Evolutionary conservation across 2,113 vertebrate genomes (phyloP), one percentile per base, ranked within the genome.

Genomic region (Cyprinus carpio): DNA sequence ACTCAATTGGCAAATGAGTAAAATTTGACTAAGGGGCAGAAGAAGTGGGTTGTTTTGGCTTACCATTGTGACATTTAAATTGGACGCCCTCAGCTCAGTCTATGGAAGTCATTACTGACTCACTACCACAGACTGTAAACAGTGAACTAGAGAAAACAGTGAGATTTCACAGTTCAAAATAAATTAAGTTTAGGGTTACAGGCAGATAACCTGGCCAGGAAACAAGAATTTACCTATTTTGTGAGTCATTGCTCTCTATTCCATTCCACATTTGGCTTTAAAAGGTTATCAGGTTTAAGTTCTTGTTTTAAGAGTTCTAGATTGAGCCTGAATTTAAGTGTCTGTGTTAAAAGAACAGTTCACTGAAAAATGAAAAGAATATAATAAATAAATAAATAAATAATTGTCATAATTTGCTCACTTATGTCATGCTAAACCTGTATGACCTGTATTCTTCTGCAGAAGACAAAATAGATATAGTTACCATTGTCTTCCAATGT

Each of bases 31-130:
- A 60, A 67, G 51, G 84, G 87, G 84, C 80, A 85, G 65, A 83
- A 71, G 75, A 79, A 83, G 84, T 85, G 54, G 75, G 72, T 82
- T 83, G 80, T 88, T 88, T 76, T 88, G 74, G 74, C 56, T 82
- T 81, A 74, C 82, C 74, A 43, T 56, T 34, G n/a, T 75, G 69
- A 71, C 84, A 86, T 81, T 86, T 81, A 86, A 74, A 80, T 40
- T 71, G 51, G 76, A 87, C 15, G 37, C 79, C 84, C 74, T 85
- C 78, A 84, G 80, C 86, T 75, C 71, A 79, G 74, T 65, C 75
- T 80, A 76, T 80, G 71, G 75, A 81, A 74, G 71, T 78, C 34
- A 65, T 87, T 81, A 67, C 25, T 62, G 75, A 67, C 49, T 79
- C 46, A 77, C 80, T 58, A 15, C 49, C 46, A 86, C n/a, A 76